A percentile compares a stretch with the other conserved stretches of the same genome.
Conservation (phyloP, 2,888 invertebrate genomes). For the Geophilus truncorum region DNA sequence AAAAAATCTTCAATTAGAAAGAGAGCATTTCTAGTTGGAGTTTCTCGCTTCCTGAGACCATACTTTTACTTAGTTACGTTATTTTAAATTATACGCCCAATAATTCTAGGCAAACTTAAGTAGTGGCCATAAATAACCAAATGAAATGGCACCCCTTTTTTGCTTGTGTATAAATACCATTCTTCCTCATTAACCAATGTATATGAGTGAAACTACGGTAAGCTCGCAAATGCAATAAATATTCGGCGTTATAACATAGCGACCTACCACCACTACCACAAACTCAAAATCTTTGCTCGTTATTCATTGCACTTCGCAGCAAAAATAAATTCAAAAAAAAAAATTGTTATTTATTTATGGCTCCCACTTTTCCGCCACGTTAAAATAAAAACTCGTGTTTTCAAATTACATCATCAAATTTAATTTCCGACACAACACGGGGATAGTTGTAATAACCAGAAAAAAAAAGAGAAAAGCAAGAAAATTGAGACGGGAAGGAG, state of each 20-base stretch:
- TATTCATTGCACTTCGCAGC: neutral
- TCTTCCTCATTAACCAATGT: constrained; percentile 1
- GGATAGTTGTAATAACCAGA: neutral
- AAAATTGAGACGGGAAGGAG: neutral
- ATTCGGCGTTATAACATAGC: neutral
- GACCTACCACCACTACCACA: neutral
- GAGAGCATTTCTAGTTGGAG: neutral
- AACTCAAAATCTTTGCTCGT: neutral
- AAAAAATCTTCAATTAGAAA: constrained; percentile 13
- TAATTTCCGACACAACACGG: neutral
- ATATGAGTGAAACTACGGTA: neutral
- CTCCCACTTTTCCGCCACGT: neutral
- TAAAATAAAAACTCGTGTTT: neutral
- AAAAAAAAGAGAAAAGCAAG: neutral
- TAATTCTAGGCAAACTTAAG: constrained; percentile 10
- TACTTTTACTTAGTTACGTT: neutral
- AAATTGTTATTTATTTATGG: neutral
- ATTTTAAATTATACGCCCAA: constrained; percentile 1
- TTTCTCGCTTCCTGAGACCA: neutral
- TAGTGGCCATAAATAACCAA: neutral
- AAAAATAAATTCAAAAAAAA: neutral
- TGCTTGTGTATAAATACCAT: constrained; percentile 14
- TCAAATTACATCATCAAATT: constrained; percentile 1
- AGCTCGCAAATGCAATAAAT: neutral
- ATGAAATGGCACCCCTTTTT: constrained; percentile 1